A percentile compares a stretch with the other conserved stretches of the same genome.
These are phyloP conservation scores for Butorides virescens DNA, from an alignment of 2,113 vertebrate genomes.

Conservation along the genomic window DNA sequence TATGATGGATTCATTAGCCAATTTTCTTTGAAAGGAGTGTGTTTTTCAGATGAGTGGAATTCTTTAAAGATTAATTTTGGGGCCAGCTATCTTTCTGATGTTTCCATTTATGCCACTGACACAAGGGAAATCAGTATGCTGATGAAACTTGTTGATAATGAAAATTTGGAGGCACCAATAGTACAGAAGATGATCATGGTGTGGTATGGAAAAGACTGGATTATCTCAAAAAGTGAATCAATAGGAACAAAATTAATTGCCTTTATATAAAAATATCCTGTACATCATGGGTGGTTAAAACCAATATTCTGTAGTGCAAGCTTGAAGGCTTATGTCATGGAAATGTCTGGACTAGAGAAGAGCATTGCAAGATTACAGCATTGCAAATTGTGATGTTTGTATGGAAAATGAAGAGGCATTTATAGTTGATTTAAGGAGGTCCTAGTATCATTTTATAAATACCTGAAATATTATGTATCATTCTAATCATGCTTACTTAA, in stretches of 20 bases:
- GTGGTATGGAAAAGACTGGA: neutral
- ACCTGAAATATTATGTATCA: neutral
- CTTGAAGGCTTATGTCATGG: neutral
- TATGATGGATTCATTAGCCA: neutral
- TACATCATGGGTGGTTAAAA: neutral
- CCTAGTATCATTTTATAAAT: neutral
- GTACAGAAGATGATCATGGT: neutral
- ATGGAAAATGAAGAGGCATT: neutral
- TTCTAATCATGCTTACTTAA: neutral
- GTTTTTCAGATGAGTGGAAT: neutral
- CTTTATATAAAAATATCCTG: neutral
- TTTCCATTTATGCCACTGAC: neutral
- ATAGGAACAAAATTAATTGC: neutral
- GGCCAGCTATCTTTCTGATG: neutral
- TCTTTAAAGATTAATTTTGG: neutral
- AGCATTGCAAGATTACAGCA: neutral
- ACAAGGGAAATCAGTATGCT: neutral
- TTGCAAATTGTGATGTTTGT: neutral
- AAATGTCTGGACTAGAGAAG: neutral
- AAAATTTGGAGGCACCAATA: neutral
- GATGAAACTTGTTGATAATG: neutral
- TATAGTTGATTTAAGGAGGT: neutral
- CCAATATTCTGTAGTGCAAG: neutral
- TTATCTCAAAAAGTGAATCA: neutral
- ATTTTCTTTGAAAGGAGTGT: neutral